phyloP scores from a whole-genome alignment of 2,797 vertebrate species.

The Cynopterus sphinx region DNA sequence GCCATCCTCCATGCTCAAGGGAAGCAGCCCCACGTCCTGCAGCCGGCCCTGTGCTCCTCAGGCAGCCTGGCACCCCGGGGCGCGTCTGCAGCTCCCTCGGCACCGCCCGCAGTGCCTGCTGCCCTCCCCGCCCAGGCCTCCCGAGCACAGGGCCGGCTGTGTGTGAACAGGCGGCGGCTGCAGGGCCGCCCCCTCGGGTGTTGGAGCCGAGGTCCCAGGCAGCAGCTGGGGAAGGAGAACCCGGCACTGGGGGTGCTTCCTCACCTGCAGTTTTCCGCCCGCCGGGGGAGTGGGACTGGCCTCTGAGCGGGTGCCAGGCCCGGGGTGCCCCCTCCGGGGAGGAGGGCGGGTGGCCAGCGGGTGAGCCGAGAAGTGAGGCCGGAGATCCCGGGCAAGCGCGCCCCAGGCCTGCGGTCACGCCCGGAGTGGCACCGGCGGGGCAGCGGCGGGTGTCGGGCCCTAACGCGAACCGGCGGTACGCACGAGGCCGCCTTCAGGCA shows the following conservation, averaged over 20 bases:
- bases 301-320: rapidly evolving
- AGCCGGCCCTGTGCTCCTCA: background rate
- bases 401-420: rapidly evolving
- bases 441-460: background rate
- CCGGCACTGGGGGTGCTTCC: rapidly evolving
- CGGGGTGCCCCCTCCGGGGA: rapidly evolving
- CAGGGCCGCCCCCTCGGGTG: rapidly evolving
- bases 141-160: background rate
- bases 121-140: background rate
- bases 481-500: background rate
- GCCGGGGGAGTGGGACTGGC: too few species aligned
- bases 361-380: background rate
- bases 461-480: rapidly evolving
- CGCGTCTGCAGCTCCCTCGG: rapidly evolving
- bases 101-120: rapidly evolving
- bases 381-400: rapidly evolving
- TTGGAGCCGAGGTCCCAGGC: rapidly evolving
- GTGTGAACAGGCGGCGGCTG: rapidly evolving
- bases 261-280: background rate
- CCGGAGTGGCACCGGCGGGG: background rate
- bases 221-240: rapidly evolving
- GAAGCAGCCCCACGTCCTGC: rapidly evolving
- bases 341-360: rapidly evolving
- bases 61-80: rapidly evolving
- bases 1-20: rapidly evolving